These are phyloP conservation scores for Caradrina clavipalpis DNA, from an alignment of 2,888 invertebrate genomes.

Conservation along the genomic window DNA sequence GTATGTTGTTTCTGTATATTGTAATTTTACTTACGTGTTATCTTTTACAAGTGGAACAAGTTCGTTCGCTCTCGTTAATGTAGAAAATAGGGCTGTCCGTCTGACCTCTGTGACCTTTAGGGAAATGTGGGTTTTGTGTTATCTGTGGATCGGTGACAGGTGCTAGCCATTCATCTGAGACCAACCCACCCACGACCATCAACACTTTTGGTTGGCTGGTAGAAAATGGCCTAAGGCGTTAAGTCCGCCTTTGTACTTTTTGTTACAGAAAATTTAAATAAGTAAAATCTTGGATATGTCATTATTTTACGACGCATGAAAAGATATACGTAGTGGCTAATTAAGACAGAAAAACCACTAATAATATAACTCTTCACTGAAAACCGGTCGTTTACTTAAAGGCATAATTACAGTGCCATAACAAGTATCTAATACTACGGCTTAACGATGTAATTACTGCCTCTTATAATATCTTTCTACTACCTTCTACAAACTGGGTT, in stretches of 20 bases:
- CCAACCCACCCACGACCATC: neutral
- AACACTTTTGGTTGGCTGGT: no score
- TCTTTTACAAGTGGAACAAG: conserved; percentile 19
- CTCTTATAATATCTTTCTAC: conserved; percentile 25
- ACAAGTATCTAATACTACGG: neutral
- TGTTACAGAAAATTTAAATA: no score
- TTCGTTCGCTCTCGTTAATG: conserved; percentile 24
- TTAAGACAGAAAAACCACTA: neutral
- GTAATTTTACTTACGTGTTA: conserved; percentile 17
- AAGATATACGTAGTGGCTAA: neutral
- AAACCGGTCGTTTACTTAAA: neutral
- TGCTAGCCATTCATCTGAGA: conserved; percentile 11
- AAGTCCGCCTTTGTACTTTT: no score
- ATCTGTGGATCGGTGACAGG: conserved; percentile 27
- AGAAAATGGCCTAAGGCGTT: no score
- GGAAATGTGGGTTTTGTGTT: conserved; percentile 34
- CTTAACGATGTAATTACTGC: conserved; percentile 29
- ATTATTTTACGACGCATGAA: no score
- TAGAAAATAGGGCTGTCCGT: conserved; percentile 18
- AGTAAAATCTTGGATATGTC: neutral
- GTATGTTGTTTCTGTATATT: neutral
- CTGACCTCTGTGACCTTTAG: conserved; percentile 22
- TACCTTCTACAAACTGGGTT: conserved; percentile 15
- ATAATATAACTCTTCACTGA: neutral
- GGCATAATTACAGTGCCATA: conserved; percentile 12